Conservation (phyloP, 2,888 invertebrate species). For the Corbicula japonica region DNA sequence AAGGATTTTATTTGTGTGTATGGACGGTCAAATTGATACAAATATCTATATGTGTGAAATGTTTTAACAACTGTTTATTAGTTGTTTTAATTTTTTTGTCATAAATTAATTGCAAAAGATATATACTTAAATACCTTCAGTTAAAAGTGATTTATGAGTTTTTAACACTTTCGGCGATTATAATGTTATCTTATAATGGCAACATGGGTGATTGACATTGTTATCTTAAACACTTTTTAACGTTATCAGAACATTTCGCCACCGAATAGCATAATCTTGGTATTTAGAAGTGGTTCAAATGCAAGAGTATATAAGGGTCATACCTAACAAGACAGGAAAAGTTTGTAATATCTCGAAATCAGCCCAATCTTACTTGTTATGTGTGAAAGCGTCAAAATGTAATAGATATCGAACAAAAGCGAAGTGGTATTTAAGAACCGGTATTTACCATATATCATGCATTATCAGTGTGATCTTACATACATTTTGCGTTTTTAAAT, state of each 20-base stretch:
- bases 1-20: no score
- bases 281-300: conserved; percentile 45
- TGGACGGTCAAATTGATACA: no score
- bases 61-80: no score
- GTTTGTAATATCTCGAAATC: conserved; percentile 43
- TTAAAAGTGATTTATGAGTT: conserved; percentile 3
- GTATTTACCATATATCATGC: conserved; percentile 53
- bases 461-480: conserved; percentile 45
- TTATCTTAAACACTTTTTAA: conserved; percentile 41
- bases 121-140: no score
- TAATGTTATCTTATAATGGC: conserved; percentile 7
- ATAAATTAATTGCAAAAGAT: no score
- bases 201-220: conserved; percentile 43
- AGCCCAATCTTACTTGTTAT: conserved; percentile 38
- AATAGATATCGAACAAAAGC: conserved; percentile 50
- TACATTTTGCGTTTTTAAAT: conserved; percentile 41
- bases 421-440: conserved; percentile 35
- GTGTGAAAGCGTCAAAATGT: conserved; percentile 62
- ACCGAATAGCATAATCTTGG: conserved; percentile 30
- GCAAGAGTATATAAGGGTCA: conserved; percentile 22
- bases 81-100: no score
- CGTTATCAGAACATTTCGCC: conserved; percentile 38
- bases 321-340: conserved; percentile 20
- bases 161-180: conserved; percentile 16
- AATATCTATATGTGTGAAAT: no score